A percentile compares a stretch with the other conserved stretches of the same genome.
These are phyloP conservation scores for Carcina quercana DNA, from an alignment of 2,888 invertebrate genomes.

Conservation along the genomic window DNA sequence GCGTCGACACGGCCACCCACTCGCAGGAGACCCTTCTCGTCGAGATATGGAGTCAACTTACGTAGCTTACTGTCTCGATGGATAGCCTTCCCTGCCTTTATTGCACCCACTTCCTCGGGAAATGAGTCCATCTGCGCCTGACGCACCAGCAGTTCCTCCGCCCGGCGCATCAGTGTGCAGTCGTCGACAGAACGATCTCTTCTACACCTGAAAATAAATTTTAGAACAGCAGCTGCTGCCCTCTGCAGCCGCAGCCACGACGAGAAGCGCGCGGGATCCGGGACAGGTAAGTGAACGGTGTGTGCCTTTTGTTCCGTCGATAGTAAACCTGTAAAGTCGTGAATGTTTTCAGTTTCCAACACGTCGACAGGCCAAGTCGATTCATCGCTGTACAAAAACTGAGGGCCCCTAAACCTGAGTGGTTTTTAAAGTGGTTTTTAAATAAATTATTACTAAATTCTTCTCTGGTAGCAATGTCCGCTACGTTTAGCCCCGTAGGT, in stretches of 20 bases:
- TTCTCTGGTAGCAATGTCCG: constrained; percentile 8
- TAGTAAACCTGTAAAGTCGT: no score
- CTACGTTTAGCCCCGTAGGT: constrained; percentile 10
- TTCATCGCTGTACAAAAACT: constrained; percentile 1
- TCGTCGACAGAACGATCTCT: no score
- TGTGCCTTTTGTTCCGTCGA: no score
- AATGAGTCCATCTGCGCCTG: background rate
- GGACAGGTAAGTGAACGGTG: no score
- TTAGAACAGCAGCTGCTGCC: no score
- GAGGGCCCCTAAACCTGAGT: constrained; percentile 4
- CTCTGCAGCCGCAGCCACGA: no score
- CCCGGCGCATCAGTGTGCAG: no score
- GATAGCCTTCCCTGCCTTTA: constrained; percentile 1
- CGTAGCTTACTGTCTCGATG: constrained; percentile 6
- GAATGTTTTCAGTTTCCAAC: no score
- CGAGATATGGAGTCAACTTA: constrained; percentile 8
- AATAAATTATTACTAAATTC: no score
- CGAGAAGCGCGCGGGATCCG: no score
- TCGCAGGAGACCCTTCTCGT: constrained; percentile 12
- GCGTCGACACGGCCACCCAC: constrained; percentile 13
- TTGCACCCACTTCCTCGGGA: background rate
- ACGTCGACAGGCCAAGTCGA: constrained; percentile 1
- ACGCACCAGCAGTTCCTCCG: constrained; percentile 1
- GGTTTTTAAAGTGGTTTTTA: background rate
- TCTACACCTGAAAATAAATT: no score